Conservation (phyloP, 2,113 vertebrate genomes). For the Aptenodytes patagonicus region DNA sequence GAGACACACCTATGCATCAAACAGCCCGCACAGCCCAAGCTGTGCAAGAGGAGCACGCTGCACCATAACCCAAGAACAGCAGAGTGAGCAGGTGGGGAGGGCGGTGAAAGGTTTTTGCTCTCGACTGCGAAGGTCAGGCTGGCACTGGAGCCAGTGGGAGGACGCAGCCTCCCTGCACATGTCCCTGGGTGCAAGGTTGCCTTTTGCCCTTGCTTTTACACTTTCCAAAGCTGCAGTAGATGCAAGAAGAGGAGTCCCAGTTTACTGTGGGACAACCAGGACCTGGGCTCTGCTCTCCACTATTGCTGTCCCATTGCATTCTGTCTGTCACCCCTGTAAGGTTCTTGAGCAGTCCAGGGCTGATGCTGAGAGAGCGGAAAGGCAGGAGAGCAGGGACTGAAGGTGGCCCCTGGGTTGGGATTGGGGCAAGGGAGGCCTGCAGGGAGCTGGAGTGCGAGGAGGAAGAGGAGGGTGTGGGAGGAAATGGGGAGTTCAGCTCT, state of each 20-base stretch:
- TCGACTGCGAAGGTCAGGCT: background rate
- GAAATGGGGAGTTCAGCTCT: background rate
- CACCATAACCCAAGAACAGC: background rate
- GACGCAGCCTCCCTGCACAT: rapidly evolving
- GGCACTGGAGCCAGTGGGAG: background rate
- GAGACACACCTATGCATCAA: background rate
- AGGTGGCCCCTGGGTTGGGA: background rate
- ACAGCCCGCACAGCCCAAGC: background rate
- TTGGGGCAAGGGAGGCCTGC: background rate
- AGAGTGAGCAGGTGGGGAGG: background rate
- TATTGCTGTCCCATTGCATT: rapidly evolving
- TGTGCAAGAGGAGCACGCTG: rapidly evolving
- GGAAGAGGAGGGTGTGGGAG: background rate
- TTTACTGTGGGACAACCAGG: background rate
- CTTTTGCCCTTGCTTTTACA: background rate
- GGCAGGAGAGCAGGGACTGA: background rate
- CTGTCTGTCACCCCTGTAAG: background rate
- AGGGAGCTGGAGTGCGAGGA: background rate
- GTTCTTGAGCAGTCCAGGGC: background rate
- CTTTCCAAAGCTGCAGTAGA: background rate
- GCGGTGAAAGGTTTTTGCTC: background rate
- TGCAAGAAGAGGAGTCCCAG: background rate
- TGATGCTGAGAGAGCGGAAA: background rate
- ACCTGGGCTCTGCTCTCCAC: background rate
- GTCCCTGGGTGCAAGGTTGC: background rate